phyloP scores from a whole-genome alignment of 2,113 vertebrate genomes.

The Haemorhous mexicanus region DNA sequence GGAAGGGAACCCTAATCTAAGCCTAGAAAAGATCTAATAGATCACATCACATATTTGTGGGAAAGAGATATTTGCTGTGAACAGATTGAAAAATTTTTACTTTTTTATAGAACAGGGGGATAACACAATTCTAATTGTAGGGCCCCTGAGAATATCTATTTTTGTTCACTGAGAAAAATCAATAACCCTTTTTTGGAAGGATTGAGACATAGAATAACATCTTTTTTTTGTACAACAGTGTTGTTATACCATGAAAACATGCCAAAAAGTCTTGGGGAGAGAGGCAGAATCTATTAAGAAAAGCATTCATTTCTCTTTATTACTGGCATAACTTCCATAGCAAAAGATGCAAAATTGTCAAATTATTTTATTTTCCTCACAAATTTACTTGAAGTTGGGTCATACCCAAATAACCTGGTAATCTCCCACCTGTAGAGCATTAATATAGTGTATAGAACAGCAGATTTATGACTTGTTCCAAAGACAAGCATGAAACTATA shows the following conservation, averaged over 20 bases:
- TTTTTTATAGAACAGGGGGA: conserved; percentile 8
- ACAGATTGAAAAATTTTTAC: not conserved
- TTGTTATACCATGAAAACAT: not conserved
- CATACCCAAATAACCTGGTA: not conserved
- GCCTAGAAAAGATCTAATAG: not conserved
- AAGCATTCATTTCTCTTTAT: not conserved
- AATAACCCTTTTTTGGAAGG: not conserved
- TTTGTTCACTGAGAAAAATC: conserved; percentile 6
- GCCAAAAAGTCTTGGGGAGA: not conserved
- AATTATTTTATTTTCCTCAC: conserved; percentile 25
- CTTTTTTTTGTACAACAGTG: not conserved
- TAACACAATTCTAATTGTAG: not conserved
- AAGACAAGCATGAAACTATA: conserved; percentile 31
- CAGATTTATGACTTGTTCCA: conserved; percentile 50
- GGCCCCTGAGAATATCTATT: not conserved
- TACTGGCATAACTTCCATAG: not conserved
- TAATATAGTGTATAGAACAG: conserved; percentile 7
- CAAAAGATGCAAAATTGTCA: conserved; percentile 18
- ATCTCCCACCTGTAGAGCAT: conserved; percentile 35
- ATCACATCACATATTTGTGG: not conserved
- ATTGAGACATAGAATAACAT: not conserved
- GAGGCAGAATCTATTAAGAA: not conserved
- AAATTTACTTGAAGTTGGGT: not conserved
- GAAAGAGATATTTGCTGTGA: not conserved
- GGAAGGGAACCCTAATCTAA: not conserved